These are phyloP conservation scores for Exocentrus adspersus DNA, from an alignment of 2,888 invertebrate genomes.

Conservation along the genomic window DNA sequence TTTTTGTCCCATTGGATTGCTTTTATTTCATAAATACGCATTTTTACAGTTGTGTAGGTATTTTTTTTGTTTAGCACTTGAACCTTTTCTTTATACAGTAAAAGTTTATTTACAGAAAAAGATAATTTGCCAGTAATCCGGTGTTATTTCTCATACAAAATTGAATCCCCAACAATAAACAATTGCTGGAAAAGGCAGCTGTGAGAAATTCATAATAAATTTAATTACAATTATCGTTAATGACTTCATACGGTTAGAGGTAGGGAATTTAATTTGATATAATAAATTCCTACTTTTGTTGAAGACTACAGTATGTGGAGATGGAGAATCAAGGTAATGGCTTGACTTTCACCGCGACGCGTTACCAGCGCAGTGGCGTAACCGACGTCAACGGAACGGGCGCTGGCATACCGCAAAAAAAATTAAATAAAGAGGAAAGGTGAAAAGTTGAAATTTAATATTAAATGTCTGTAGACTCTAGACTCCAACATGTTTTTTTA, in stretches of 20 bases:
- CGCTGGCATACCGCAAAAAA: no score
- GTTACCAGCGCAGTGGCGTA: slow-evolving; percentile 31
- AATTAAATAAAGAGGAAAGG: no score
- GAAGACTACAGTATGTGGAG: slow-evolving; percentile 31
- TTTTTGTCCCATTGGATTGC: no score
- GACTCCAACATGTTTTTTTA: no score
- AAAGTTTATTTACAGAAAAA: no score
- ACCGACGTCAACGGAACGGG: no score
- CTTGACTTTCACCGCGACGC: slow-evolving; percentile 35
- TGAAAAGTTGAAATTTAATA: no score
- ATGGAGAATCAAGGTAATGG: slow-evolving; percentile 38
- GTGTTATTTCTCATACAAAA: slow-evolving; percentile 29
- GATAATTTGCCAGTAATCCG: background rate
- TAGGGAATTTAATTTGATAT: slow-evolving; percentile 10
- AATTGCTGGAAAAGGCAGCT: slow-evolving; percentile 32
- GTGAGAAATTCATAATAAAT: slow-evolving; percentile 30
- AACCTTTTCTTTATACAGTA: no score
- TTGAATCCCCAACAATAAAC: slow-evolving; percentile 23
- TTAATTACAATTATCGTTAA: slow-evolving; percentile 23
- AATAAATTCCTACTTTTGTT: slow-evolving; percentile 24
- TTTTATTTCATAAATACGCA: no score
- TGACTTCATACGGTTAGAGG: slow-evolving; percentile 9
- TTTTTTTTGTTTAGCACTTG: no score
- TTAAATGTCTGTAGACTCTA: no score
- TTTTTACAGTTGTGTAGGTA: no score